These are phyloP conservation scores for Stichodactyla mertensii DNA, from an alignment of 64 coral and sea anemone species.

Conservation along the genomic window DNA sequence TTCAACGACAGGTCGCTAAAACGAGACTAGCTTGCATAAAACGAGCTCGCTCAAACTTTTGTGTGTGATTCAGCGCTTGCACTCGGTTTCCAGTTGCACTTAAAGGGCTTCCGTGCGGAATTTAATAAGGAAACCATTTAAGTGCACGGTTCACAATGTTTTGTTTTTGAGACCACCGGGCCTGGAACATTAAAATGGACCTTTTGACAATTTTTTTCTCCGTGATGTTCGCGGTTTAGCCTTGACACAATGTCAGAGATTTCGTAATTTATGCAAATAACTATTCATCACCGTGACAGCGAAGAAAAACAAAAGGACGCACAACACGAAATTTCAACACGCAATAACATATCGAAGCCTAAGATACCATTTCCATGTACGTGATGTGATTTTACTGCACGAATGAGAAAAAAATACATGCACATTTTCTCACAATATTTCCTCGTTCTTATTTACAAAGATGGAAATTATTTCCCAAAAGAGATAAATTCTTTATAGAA, in stretches of 20 bases:
- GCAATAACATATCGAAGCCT: conserved; percentile 6
- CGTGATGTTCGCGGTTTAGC: background rate
- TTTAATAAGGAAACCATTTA: background rate
- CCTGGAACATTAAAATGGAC: background rate
- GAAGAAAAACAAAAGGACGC: background rate
- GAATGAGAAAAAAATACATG: background rate
- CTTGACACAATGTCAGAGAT: conserved; percentile 12
- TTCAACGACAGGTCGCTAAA: background rate
- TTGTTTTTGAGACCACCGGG: background rate
- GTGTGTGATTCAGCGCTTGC: background rate
- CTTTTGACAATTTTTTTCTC: background rate
- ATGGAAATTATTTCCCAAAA: background rate
- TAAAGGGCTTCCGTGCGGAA: background rate
- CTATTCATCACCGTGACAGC: conserved; percentile 31
- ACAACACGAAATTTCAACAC: conserved; percentile 45
- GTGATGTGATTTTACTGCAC: background rate
- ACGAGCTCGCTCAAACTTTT: background rate
- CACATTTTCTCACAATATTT: background rate
- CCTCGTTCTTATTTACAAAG: background rate
- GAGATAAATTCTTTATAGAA: background rate
- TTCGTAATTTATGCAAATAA: conserved; percentile 39
- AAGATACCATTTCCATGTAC: background rate
- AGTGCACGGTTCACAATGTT: background rate
- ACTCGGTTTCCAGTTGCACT: background rate
- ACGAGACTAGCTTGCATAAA: background rate